Conservation (phyloP, 1,140 invertebrate species). For the Dysdera silvatica region DNA sequence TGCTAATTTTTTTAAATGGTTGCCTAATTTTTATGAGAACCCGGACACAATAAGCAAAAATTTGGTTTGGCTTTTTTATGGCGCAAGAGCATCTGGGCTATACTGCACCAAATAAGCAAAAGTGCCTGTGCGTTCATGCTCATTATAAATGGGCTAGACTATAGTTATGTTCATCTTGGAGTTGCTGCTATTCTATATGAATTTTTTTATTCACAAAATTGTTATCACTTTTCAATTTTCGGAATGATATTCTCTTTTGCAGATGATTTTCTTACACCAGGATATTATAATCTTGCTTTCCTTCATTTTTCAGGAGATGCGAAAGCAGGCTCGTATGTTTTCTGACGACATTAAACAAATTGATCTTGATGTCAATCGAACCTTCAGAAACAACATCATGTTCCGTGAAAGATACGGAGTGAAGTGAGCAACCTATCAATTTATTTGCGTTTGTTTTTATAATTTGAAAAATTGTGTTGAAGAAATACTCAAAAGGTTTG, state of each 20-base stretch:
- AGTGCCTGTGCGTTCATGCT: too few species aligned
- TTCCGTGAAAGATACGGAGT: conserved; percentile 89
- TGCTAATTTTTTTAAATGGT: too few species aligned
- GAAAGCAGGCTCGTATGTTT: conserved; percentile 70
- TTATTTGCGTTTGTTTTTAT: neutral
- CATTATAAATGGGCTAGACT: too few species aligned
- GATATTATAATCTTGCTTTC: neutral
- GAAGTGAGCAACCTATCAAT: conserved; percentile 51
- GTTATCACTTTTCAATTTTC: neutral
- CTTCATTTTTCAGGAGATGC: conserved; percentile 61
- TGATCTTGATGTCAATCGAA: conserved; percentile 96
- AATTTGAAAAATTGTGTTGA: neutral
- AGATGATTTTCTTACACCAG: neutral
- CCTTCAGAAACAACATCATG: conserved; percentile 94
- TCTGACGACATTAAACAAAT: conserved; percentile 98
- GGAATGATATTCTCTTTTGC: neutral
- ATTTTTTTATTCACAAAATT: neutral
- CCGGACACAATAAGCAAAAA: too few species aligned
- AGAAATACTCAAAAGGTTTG: too few species aligned
- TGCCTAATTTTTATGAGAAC: too few species aligned
- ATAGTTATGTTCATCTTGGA: too few species aligned
- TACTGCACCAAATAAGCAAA: too few species aligned
- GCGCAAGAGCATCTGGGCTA: too few species aligned
- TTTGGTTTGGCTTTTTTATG: too few species aligned
- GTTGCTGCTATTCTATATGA: neutral